Evolutionary conservation across 2,113 vertebrate genomes (phyloP), one percentile per base, ranked within the genome.

Genomic region (Puma concolor): DNA sequence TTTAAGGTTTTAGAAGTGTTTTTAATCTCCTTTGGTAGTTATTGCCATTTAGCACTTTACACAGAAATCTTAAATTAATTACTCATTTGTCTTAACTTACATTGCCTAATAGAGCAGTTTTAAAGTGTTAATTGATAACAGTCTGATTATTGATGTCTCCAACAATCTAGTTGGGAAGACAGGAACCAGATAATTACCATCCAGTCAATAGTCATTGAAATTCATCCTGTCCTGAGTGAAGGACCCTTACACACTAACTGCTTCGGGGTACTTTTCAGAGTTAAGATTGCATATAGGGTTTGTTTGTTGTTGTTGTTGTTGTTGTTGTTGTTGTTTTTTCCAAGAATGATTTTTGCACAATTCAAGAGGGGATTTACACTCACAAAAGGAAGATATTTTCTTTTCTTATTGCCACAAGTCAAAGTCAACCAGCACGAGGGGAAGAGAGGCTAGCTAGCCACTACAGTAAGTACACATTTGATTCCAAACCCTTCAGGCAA

Each of bases 151-250:
- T 91, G 52, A 95, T 94, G 60, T 91, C 96, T 96, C 80, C 93
- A 98, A 95, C 92, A 97, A 91, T 89, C 95, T 86, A 95, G 86
- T 23, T 67, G 79, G 72, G 79, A 96, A 97, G 89, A 96, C 95
- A 79, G n/a, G 74, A 97, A 96, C 66, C 95, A 97, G 97, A 93
- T 97, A 98, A 98, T 98, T 97, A 98, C 95, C 97, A 97, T 88
- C 84, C 95, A 94, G 97, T 98, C 98, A 97, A 98, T 94, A 98
- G 92, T 72, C 83, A 97, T 89, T 98, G 97, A 98, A 98, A 98
- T 94, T 96, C 94, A 97, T 94, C 79, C 91, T 92, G 94, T 63
- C 83, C 93, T 77, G 93, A 74, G 81, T 67, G 3, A 97, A 97
- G 33, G 88, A 97, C 85, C 95, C 97, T 87, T 88, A 52, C 27